Evolutionary conservation across 2,797 vertebrate species (phyloP).

Genomic region (Sebastes ruberrimus): DNA sequence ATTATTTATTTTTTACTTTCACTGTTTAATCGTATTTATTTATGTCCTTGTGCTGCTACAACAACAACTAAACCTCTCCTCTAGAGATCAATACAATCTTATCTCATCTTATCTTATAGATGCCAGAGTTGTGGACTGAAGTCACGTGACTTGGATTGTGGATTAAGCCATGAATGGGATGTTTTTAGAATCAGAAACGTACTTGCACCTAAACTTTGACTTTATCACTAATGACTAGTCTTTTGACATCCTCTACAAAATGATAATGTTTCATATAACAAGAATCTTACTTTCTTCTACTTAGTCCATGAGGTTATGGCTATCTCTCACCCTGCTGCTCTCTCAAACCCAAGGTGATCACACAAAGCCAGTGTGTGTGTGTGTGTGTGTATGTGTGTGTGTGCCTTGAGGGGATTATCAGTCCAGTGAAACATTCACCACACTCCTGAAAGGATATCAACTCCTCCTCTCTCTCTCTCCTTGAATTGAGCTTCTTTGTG

Average conservation of each 20-base stretch:
- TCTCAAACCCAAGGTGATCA: background rate
- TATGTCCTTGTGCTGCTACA: background rate
- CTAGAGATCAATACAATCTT: background rate
- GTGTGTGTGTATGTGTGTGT: background rate
- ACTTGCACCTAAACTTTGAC: background rate
- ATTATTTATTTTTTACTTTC: background rate
- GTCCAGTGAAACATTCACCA: slow-evolving; percentile 59
- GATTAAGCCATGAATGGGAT: background rate
- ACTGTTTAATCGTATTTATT: background rate
- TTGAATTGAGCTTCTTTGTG: background rate
- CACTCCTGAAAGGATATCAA: slow-evolving; percentile 22
- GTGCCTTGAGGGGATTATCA: slow-evolving; percentile 12
- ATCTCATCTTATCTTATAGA: background rate
- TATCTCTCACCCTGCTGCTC: background rate
- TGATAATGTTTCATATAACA: background rate
- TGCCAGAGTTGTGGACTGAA: background rate
- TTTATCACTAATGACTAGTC: background rate
- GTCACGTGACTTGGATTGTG: background rate
- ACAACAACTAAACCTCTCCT: background rate
- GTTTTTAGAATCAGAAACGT: background rate
- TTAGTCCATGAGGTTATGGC: background rate
- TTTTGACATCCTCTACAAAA: background rate
- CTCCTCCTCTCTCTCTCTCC: background rate
- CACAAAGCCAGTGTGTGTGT: slow-evolving; percentile 6
- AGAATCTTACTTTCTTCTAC: background rate